Conservation (phyloP, 2,797 vertebrate species). For the Acomys russatus region DNA sequence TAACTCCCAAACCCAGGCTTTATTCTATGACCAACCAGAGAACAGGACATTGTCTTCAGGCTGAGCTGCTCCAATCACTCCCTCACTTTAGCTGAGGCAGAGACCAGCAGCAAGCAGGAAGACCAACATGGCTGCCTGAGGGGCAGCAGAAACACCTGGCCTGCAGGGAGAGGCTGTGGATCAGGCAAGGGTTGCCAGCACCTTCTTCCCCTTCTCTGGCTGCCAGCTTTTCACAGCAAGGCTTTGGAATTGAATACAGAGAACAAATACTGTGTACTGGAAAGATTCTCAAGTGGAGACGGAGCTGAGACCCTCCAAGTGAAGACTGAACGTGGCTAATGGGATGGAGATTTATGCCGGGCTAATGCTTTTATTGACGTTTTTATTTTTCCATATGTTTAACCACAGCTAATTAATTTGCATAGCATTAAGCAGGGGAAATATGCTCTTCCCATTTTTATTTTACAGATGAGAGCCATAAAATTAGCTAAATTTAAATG, state of each 20-base stretch:
- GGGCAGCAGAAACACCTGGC: background rate
- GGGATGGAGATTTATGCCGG: background rate
- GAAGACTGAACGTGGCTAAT: background rate
- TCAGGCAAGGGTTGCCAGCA: background rate
- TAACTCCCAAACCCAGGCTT: rapidly evolving
- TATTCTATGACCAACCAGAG: rapidly evolving
- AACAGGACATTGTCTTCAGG: background rate
- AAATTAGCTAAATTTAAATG: constrained; percentile 37
- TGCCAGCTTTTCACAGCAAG: background rate
- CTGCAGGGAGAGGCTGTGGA: background rate
- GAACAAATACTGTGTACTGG: background rate
- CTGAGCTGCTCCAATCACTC: rapidly evolving
- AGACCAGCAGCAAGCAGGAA: too few species aligned
- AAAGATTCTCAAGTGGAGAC: background rate
- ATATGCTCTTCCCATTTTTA: constrained; percentile 41
- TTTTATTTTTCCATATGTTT: constrained; percentile 64
- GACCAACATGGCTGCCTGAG: rapidly evolving
- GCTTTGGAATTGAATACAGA: background rate
- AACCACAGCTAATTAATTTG: constrained; percentile 61
- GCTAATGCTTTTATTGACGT: background rate
- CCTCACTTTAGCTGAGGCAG: background rate
- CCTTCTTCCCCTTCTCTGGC: too few species aligned
- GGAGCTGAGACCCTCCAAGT: background rate
- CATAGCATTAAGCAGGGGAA: background rate
- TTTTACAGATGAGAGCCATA: constrained; percentile 62